Evolutionary conservation across 2,888 invertebrate genomes (phyloP), one percentile per base, ranked within the genome.

Genomic region (Drosophila parthenogenetica): DNA sequence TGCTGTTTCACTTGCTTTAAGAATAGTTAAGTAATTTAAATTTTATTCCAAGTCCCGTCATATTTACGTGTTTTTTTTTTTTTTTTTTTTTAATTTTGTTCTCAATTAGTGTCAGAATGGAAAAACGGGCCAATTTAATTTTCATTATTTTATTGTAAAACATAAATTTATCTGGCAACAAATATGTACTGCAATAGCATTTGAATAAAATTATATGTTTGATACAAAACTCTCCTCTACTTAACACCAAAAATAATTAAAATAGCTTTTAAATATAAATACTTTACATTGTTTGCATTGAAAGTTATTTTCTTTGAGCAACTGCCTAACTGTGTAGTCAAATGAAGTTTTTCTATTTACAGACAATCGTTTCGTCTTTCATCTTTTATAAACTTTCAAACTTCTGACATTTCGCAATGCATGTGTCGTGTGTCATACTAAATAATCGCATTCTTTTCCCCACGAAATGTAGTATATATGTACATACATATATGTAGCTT

Each of bases 401-500:
- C 39, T 43, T 29, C 17, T 55, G 77, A 55, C 73, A 61, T 58
- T 39, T 73, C 32, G 50, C 22, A 54, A 46, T 68, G 64, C 64
- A 73, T 69, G 57, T 40, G 57, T 40, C 72, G 46, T 72, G 62
- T 62, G 50, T 45, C 67, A 55, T 43, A 54, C 43, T 59, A 59
- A 50, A 16, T 48, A 37, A 16, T 72, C 50, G 46, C 51, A 29
- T 49, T 48, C 48, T 22, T 29, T 29, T 35, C 3, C 10, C 4
- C 13, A 13, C 35, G 13, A 35, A 35, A 35, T 35, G 35, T 35
- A 13, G 5, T 35, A 13, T 35, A 3, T 13, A 35, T 13, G 13
- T 35, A 35, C 8, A 8, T 13, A 11, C 13, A 35, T 35, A 13
- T 35, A 13, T 35, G 29, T 29, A 8, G 29, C 13, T 35, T 13